Percentiles rank a stretch among this genome's conserved stretches.
These are phyloP conservation scores for Cephus spinipes DNA, from an alignment of 2,888 invertebrate genomes.

Conservation along the genomic window DNA sequence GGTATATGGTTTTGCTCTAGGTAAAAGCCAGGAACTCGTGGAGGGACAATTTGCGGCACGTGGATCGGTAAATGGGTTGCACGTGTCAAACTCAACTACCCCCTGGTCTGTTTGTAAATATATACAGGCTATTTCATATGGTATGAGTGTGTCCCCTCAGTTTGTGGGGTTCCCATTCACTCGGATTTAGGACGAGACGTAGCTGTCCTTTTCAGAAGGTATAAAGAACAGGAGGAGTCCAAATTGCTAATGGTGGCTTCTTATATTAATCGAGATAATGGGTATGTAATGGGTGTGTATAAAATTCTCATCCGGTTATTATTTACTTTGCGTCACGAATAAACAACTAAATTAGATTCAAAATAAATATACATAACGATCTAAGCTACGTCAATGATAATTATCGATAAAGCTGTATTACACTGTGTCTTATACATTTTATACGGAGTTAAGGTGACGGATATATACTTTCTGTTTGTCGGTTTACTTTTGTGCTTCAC, in stretches of 20 bases:
- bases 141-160: background rate
- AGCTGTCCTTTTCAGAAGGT: background rate
- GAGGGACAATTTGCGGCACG: background rate
- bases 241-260: background rate
- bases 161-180: background rate
- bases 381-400: background rate
- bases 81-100: background rate
- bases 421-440: background rate
- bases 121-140: background rate
- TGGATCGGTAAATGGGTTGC: background rate
- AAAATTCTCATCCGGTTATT: background rate
- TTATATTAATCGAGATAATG: background rate
- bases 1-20: background rate
- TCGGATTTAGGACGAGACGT: background rate
- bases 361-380: background rate
- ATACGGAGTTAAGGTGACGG: background rate
- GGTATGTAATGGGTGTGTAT: background rate
- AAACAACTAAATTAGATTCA: background rate
- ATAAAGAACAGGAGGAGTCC: background rate
- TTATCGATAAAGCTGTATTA: background rate
- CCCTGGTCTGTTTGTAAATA: background rate
- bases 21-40: background rate
- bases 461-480: background rate
- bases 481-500: background rate
- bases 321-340: background rate